Conservation (phyloP, 2,113 vertebrate species). For the Acinonyx jubatus region DNA sequence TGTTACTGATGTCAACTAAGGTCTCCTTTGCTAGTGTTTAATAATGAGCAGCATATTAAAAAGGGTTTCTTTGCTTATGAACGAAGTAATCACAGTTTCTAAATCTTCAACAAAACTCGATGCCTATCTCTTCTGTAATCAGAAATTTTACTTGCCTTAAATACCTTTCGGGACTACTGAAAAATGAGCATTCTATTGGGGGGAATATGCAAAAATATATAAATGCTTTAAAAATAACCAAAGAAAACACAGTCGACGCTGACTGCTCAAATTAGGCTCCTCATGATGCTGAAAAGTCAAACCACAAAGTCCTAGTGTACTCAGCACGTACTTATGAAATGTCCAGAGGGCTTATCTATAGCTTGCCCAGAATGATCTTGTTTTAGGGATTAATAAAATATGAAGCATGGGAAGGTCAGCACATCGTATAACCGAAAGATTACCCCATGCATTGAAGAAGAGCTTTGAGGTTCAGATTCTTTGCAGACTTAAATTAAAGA, state of each 20-base stretch:
- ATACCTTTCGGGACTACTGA: background rate
- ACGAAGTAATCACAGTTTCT: background rate
- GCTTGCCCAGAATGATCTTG: background rate
- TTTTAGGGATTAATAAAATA: slow-evolving; percentile 37
- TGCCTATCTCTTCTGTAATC: background rate
- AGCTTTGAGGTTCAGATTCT: slow-evolving; percentile 20
- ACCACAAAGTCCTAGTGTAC: background rate
- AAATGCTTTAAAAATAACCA: slow-evolving; percentile 34
- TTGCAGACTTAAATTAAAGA: slow-evolving; percentile 50
- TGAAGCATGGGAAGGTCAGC: background rate
- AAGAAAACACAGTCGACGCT: background rate
- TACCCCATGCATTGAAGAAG: background rate
- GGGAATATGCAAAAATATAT: background rate
- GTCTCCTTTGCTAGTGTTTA: slow-evolving; percentile 9
- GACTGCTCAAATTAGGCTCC: background rate
- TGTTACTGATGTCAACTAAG: background rate
- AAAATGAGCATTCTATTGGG: background rate
- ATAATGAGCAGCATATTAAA: background rate
- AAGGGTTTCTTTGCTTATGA: slow-evolving; percentile 10
- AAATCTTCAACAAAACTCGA: slow-evolving; percentile 41
- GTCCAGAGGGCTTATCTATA: background rate
- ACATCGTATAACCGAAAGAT: background rate
- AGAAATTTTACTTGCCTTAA: background rate
- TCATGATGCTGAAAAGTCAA: background rate
- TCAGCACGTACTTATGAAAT: background rate